Percentiles rank a stretch among this genome's conserved stretches.
Evolutionary conservation across 2,113 vertebrate species (phyloP).

Genomic region (Pteronura brasiliensis): DNA sequence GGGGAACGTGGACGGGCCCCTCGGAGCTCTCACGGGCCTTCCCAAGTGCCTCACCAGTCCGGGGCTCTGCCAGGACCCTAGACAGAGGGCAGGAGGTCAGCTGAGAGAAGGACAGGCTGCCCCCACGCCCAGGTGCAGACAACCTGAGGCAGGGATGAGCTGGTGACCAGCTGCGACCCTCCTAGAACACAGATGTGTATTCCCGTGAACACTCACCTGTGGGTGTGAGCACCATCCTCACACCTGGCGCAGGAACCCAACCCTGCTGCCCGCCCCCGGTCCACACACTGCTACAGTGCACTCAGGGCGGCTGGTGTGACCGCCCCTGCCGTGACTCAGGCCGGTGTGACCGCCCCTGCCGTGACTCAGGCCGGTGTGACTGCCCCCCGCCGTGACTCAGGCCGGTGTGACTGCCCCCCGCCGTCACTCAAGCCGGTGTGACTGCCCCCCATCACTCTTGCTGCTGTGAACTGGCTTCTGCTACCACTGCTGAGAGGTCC

Average conservation of each 20-base stretch:
- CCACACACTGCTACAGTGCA: not conserved
- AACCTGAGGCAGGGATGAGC: not conserved
- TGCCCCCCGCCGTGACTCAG: too few species aligned
- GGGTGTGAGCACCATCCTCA: rapidly evolving
- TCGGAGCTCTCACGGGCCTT: slow-evolving; percentile 45
- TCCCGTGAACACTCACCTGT: rapidly evolving
- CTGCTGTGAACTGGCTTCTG: not conserved
- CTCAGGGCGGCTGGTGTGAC: not conserved
- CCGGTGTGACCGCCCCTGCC: too few species aligned
- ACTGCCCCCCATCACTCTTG: not conserved
- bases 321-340: not conserved
- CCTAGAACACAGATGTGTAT: not conserved
- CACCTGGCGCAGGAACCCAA: not conserved
- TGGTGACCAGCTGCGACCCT: not conserved
- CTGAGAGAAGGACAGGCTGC: rapidly evolving
- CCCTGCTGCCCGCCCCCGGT: not conserved
- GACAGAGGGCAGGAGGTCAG: not conserved
- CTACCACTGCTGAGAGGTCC: too few species aligned
- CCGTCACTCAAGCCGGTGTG: not conserved
- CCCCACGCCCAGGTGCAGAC: not conserved
- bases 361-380: not conserved
- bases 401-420: not conserved
- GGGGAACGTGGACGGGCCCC: not conserved
- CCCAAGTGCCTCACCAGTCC: rapidly evolving
- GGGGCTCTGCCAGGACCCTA: not conserved